Evolutionary conservation across 2,797 vertebrate genomes (phyloP).

Genomic region (Dendrocincla fuliginosa): DNA sequence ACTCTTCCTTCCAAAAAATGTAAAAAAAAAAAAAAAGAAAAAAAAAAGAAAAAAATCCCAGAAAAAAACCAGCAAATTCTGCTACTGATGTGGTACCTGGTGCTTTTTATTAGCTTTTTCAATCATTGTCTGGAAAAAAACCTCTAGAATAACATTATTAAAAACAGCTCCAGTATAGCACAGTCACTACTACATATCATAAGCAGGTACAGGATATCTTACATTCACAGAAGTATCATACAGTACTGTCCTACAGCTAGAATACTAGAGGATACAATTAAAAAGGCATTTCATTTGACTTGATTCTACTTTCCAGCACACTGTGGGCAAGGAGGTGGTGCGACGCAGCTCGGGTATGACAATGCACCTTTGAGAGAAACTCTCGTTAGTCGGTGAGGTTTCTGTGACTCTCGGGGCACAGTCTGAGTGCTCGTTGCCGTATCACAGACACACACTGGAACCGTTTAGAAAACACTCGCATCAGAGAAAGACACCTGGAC

Average conservation of each 20-base stretch:
- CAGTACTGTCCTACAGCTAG: slow-evolving; percentile 80
- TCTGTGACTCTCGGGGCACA: slow-evolving; percentile 50
- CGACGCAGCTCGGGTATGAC: slow-evolving; percentile 62
- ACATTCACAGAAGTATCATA: slow-evolving; percentile 82
- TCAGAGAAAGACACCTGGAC: slow-evolving; percentile 38
- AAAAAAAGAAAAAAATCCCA: slow-evolving; percentile 71
- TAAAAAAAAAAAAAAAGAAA: slow-evolving; percentile 49
- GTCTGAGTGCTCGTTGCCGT: slow-evolving; percentile 57
- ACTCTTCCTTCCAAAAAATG: slow-evolving; percentile 69
- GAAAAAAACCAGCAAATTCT: slow-evolving; percentile 76
- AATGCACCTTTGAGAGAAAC: slow-evolving; percentile 50
- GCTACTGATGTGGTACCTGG: slow-evolving; percentile 80
- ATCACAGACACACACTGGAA: slow-evolving; percentile 70
- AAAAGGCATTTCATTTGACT: slow-evolving; percentile 81
- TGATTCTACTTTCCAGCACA: slow-evolving; percentile 78
- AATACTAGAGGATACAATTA: slow-evolving; percentile 79
- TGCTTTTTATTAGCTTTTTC: slow-evolving; percentile 78
- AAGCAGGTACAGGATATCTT: slow-evolving; percentile 80
- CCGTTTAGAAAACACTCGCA: slow-evolving; percentile 57
- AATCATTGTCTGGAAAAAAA: slow-evolving; percentile 79
- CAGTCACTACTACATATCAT: slow-evolving; percentile 79
- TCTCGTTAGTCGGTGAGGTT: slow-evolving; percentile 19
- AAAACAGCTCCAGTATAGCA: slow-evolving; percentile 82
- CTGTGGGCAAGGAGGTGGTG: slow-evolving; percentile 70
- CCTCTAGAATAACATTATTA: slow-evolving; percentile 82